Evolutionary conservation across 2,888 invertebrate genomes (phyloP), one percentile per base, ranked within the genome.

Genomic region (Callimorpha dominula): DNA sequence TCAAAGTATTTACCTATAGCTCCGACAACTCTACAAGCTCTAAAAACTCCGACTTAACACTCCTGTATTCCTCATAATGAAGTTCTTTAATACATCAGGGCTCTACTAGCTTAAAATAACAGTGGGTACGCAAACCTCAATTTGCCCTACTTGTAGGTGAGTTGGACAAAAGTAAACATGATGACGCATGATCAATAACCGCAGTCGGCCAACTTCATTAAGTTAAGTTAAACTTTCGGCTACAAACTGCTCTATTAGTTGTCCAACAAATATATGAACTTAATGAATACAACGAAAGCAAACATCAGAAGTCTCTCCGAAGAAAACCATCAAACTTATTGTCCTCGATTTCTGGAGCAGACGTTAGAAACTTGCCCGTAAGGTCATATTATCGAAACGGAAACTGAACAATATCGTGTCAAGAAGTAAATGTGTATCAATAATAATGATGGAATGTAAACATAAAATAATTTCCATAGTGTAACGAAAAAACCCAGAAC

Each of bases 201-300:
- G 63, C 73, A 82, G 78, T 79, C 79, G 78, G 74, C 74, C 70
- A 87, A 88, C 82, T 88, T 85, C 83, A 86, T 88, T 83, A 83
- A 88, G 31, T 31, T 31, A 31, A 31, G 31, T 31, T 31, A 31
- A 31, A 89, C 85, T 88, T 75, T 74, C 65, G 71, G 63, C 73
- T 78, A 80, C 78, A 78, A 77, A 68, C 67, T 68, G 71, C 73
- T 73, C 68, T 68, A 74, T 68, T 78, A 79, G 74, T 73, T 76
- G 81, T 78, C 83, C 85, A 86, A 88, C 84, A 87, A 82, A 83
- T 79, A 81, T 74, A 71, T 70, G 40, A 76, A 79, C 78, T 76
- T 72, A 73, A 72, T 66, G 71, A 12, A 65, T 1, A 31, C 31
- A 31, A 31, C 2, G 31, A 31, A 31, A 31, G 20, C 42, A 50